phyloP scores from a whole-genome alignment of 2,888 invertebrate genomes.

The Therioaphis trifolii region DNA sequence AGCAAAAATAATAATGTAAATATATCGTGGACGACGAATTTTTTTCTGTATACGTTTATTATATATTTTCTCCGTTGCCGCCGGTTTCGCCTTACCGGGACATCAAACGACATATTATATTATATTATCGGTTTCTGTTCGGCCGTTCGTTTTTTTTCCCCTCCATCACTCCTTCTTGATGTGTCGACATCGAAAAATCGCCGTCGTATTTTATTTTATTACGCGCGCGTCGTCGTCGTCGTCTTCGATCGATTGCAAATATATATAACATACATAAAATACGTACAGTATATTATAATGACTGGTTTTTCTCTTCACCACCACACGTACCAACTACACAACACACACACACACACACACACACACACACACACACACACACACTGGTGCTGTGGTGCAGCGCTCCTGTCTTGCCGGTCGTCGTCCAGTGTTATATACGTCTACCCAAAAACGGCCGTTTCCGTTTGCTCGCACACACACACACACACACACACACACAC shows the following conservation, averaged over 20 bases:
- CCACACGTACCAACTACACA: neutral
- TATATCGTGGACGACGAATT: conserved; percentile 23
- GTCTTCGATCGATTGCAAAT: neutral
- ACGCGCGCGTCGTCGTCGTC: conserved; percentile 16
- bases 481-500: neutral
- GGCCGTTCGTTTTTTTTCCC: neutral
- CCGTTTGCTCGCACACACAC: neutral
- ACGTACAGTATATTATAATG: conserved; percentile 13
- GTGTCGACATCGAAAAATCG: conserved; percentile 40
- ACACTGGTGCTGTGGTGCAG: neutral
- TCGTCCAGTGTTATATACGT: too few species aligned
- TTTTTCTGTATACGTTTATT: neutral
- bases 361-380: too few species aligned
- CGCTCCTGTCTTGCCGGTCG: neutral
- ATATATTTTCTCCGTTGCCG: neutral
- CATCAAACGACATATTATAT: conserved; percentile 37
- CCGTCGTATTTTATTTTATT: conserved; percentile 26
- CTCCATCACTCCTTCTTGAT: neutral
- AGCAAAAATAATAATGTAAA: conserved; percentile 21
- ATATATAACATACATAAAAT: too few species aligned
- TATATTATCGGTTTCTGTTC: neutral
- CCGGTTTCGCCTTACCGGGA: conserved; percentile 49
- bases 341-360: too few species aligned
- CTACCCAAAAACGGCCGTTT: conserved; percentile 51
- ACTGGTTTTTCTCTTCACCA: neutral